Conservation (phyloP, 2,888 invertebrate genomes). For the Agonopterix alstromeriana region DNA sequence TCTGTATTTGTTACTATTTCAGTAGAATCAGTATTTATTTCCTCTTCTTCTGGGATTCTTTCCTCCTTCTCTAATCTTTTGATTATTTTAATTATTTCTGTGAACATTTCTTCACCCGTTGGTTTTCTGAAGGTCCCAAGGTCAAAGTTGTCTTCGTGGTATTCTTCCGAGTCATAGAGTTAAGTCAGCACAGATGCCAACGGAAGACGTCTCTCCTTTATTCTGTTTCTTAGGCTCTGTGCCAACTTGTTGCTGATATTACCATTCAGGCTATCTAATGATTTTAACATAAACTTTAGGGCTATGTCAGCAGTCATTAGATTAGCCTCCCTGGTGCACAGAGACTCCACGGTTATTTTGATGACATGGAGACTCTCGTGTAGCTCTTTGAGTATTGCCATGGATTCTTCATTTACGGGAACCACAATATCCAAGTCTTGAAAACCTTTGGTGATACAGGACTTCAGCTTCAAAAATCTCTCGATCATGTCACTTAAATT, state of each 20-base stretch:
- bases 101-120: conserved; percentile 1
- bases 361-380: conserved; percentile 4
- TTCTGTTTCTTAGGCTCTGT: conserved; percentile 5
- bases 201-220: conserved; percentile 6
- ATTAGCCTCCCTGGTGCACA: conserved; percentile 1
- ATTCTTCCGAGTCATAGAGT: conserved; percentile 4
- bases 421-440: conserved; percentile 4
- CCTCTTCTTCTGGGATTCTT: conserved; percentile 1
- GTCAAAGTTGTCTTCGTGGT: conserved; percentile 4
- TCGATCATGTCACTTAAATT: conserved; percentile 6
- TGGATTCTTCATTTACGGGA: conserved; percentile 3
- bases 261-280: conserved; percentile 4
- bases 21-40: neutral
- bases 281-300: conserved; percentile 6
- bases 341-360: conserved; percentile 5
- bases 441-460: conserved; percentile 7
- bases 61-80: conserved; percentile 1
- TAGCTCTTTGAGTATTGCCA: conserved; percentile 3
- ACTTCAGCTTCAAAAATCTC: conserved; percentile 7
- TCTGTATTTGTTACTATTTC: conserved; percentile 1
- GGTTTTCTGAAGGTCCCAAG: conserved; percentile 1
- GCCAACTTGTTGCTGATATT: conserved; percentile 4
- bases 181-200: conserved; percentile 6
- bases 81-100: conserved; percentile 1
- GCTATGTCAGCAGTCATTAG: conserved; percentile 4